phyloP scores from a whole-genome alignment of 2,113 vertebrate species.

The Scatophagus argus region DNA sequence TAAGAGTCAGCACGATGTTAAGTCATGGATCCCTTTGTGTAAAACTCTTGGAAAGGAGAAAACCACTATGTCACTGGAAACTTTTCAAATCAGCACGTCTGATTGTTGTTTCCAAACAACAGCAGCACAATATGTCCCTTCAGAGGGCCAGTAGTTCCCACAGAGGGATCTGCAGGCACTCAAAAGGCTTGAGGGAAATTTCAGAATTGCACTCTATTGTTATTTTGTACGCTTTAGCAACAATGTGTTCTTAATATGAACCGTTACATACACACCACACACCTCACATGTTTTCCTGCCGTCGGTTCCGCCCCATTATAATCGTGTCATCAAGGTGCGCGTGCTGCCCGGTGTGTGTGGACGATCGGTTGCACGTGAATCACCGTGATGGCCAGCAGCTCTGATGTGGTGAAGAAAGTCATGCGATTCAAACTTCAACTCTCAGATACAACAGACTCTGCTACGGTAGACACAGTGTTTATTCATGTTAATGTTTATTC shows the following conservation, averaged over 20 bases:
- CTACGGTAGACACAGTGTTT: constrained; percentile 75
- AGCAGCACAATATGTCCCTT: not conserved
- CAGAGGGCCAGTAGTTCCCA: not conserved
- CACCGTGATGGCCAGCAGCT: constrained; percentile 75
- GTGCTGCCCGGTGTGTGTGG: constrained; percentile 61
- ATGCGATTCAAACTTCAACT: constrained; percentile 81
- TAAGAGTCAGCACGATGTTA: not conserved
- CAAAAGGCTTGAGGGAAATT: not conserved
- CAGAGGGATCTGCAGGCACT: not conserved
- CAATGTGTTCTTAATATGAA: not conserved
- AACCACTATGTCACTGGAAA: too few relatives aligned
- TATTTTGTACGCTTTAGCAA: not conserved
- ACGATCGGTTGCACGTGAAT: constrained; percentile 56
- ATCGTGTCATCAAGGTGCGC: constrained; percentile 56
- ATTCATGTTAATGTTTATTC: not conserved
- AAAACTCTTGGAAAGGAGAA: not conserved
- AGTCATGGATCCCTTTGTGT: not conserved
- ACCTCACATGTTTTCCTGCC: not conserved
- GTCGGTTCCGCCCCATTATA: constrained; percentile 70
- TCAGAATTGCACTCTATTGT: not conserved
- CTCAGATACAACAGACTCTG: constrained; percentile 55
- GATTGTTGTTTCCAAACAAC: not conserved
- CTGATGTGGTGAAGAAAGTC: constrained; percentile 69
- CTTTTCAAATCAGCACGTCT: not conserved
- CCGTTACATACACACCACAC: not conserved